A percentile compares a stretch with the other conserved stretches of the same genome.
Evolutionary conservation across 2,113 vertebrate genomes (phyloP).

Genomic region (Romanogobio albipinnatus): DNA sequence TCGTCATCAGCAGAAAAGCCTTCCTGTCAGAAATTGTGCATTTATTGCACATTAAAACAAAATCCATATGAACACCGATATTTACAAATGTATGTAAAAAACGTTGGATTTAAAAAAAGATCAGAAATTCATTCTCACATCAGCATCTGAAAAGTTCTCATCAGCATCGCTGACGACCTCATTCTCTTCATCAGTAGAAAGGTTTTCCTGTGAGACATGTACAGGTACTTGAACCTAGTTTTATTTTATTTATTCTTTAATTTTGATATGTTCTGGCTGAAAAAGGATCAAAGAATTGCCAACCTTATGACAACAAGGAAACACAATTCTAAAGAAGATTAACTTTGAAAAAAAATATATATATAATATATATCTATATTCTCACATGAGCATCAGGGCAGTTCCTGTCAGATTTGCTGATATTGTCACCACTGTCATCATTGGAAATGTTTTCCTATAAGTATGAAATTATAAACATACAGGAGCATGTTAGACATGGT

Average conservation of each 20-base stretch:
- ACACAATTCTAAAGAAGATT: background rate
- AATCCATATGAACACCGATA: background rate
- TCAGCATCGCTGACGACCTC: background rate
- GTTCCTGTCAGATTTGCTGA: background rate
- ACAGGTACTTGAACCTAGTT: background rate
- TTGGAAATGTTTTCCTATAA: background rate
- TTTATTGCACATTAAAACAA: constrained; percentile 6
- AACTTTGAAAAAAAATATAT: background rate
- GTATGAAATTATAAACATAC: background rate
- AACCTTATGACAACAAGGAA: background rate
- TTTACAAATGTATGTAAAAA: background rate
- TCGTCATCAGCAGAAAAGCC: constrained; percentile 12
- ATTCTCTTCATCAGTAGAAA: background rate
- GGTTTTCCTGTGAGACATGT: background rate
- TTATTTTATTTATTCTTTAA: background rate
- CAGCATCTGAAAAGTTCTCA: background rate
- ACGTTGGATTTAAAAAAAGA: background rate
- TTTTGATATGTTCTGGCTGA: background rate
- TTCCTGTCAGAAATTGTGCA: background rate
- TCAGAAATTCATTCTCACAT: background rate
- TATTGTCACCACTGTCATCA: background rate
- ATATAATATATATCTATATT: too few species aligned
- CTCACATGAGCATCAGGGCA: background rate
- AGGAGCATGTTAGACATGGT: background rate
- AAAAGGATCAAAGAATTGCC: background rate